Evolutionary conservation across 1,140 invertebrate species (phyloP), one percentile per base, ranked within the genome.

Genomic region (Papilio helenus): DNA sequence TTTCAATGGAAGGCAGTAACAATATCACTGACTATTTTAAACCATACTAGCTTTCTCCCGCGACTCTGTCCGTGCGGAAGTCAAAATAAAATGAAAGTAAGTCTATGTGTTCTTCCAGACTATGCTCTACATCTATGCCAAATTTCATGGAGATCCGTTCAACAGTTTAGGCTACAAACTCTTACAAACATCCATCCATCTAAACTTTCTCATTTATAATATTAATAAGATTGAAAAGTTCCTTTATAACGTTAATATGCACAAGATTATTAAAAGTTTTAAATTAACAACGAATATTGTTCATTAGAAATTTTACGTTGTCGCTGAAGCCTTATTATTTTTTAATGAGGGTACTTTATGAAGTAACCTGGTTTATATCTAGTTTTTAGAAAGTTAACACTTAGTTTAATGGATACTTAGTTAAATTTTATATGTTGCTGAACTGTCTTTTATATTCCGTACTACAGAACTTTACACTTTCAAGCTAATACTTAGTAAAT

Each of bases 191-290:
- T 39, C 34, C 34, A 39, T 46, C 14, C 44, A 39, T 46, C 14
- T 12, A 46, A 46, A 12, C 10, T 46, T 46, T 14, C 44, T 1
- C 12, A 46, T 46, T 12, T 12, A 44, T 3, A 42, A 4, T 44
- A 46, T 16, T 46, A 16, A 20, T 55, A 55, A 55, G n/a, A 55
- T 20, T 55, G 1, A 18, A 51, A 55, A 55, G 51, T 55, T 55
- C 8, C 7, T 2, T 20, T 26, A 26, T 61, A 61, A 61, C 29
- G 9, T 34, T 68, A 68, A 68, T 61, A 61, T 26, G 29, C 26
- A 68, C 3, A 16, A 68, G 12, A 68, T 68, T 68, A 68, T 68
- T 68, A 68, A 68, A 68, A 68, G 12, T 68, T 68, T 68, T 68
- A 68, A 29, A 68, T 68, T 68, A 34, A 68, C 61, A 68, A 68